phyloP scores from a whole-genome alignment of 2,113 vertebrate species.

The human (Homo sapiens) region DNA sequence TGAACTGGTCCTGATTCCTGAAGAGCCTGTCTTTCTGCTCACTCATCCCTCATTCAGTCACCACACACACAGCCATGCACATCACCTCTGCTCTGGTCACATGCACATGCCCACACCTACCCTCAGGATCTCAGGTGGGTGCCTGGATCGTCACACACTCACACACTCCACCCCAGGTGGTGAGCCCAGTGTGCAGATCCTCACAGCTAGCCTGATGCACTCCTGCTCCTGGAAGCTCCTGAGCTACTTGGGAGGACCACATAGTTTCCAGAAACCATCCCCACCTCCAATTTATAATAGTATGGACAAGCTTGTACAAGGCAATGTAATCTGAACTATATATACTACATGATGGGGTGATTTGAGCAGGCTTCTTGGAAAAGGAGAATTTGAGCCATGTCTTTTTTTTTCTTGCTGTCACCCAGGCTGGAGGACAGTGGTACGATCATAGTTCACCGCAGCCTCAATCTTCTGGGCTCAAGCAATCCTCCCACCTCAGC shows the following conservation, averaged over 20 bases:
- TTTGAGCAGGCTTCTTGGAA: neutral
- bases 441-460: too few relatives aligned
- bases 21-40: conserved; percentile 47
- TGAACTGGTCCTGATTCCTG: neutral
- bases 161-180: neutral
- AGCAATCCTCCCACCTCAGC: too few relatives aligned
- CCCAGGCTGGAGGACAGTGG: too few relatives aligned
- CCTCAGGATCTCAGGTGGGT: neutral
- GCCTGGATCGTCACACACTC: neutral
- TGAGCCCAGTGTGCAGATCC: neutral
- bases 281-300: neutral
- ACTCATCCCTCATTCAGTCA: neutral
- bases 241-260: neutral
- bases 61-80: neutral
- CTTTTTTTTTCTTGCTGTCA: too few relatives aligned
- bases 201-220: neutral
- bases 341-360: neutral
- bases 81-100: neutral
- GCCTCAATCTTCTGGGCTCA: too few relatives aligned
- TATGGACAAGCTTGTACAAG: neutral
- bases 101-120: neutral
- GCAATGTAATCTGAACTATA: neutral
- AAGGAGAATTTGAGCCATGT: neutral
- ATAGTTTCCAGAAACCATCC: neutral
- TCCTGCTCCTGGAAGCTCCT: neutral